Percentiles rank a stretch among this genome's conserved stretches.
These are phyloP conservation scores for Aulostomus chinensis DNA, from an alignment of 2,797 vertebrate species.

Conservation along the genomic window DNA sequence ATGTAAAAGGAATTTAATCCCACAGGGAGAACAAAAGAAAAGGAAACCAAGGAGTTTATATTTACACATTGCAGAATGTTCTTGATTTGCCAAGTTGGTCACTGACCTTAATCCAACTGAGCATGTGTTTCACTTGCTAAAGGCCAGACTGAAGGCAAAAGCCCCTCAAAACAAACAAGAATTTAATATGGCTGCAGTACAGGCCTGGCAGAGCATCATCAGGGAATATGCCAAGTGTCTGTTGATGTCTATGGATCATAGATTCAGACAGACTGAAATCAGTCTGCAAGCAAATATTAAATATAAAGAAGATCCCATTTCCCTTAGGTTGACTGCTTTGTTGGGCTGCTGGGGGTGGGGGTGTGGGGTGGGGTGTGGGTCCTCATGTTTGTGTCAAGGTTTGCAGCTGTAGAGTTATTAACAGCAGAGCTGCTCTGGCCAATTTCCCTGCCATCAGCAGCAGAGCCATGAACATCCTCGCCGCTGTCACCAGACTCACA, in stretches of 20 bases:
- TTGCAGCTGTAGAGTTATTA: too few species aligned
- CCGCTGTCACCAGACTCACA: too few species aligned
- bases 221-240: slow-evolving; percentile 55
- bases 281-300: slow-evolving; percentile 23
- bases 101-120: slow-evolving; percentile 52
- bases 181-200: slow-evolving; percentile 47
- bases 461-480: too few species aligned
- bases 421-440: too few species aligned
- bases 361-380: too few species aligned
- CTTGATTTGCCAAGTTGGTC: slow-evolving; percentile 40
- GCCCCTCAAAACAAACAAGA: slow-evolving; percentile 54
- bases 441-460: too few species aligned
- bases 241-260: slow-evolving; percentile 32
- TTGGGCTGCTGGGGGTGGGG: too few species aligned
- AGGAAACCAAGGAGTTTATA: slow-evolving; percentile 1
- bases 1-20: neutral
- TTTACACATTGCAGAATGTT: slow-evolving; percentile 5
- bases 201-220: slow-evolving; percentile 55
- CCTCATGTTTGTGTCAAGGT: too few species aligned
- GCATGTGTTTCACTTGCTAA: slow-evolving; percentile 57
- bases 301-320: neutral
- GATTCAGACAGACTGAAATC: slow-evolving; percentile 31
- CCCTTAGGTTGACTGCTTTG: too few species aligned
- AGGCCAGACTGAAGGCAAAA: slow-evolving; percentile 57
- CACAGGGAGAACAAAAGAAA: too few species aligned